Evolutionary conservation across 2,888 invertebrate genomes (phyloP), one percentile per base, ranked within the genome.

Genomic region (Chloroclystis v-ata): DNA sequence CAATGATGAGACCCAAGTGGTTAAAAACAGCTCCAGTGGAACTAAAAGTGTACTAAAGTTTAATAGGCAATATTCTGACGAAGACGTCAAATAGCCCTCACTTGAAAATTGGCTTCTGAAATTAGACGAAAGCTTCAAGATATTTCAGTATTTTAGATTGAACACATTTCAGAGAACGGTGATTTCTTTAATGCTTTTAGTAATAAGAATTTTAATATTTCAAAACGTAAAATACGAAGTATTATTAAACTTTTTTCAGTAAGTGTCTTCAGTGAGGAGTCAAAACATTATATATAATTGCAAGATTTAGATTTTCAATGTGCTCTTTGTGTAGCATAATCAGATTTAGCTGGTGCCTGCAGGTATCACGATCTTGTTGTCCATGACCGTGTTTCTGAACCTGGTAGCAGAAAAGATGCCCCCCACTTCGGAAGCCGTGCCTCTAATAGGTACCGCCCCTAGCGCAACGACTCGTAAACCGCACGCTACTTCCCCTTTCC

Each of bases 351-450:
- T 74, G 75, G 67, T 82, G 74, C 84, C 90, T 92, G 84, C 94
- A 97, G 97, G 96, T 91, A 96, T 97, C 90, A 97, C 96, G 89
- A 97, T 97, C 87, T 93, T 97, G 89, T 93, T 98, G 89, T 97
- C 97, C 87, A 93, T 97, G 92, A 97, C 97, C 90, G 97, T 97
- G 89, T 97, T 97, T 92, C 93, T 97, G 90, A 96, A 97, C 91
- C 94, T 97, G 91, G 97, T 98, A 80, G 96, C 97, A 69, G 97
- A 97, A 92, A 97, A 96, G 89, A 95, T 97, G 93, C 97, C 97
- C 84, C 93, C 93, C 65, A 92, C 94, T 72, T 93, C 93, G 85
- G 93, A 94, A 84, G 93, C 94, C 84, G 93, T 94, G 83, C 93
- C 93, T 82, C 90, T 94, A 82, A 93, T 94, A 93, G 93, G 93